These are phyloP conservation scores for Nematostella vectensis DNA, from an alignment of 92 coral and sea anemone species.

Conservation along the genomic window DNA sequence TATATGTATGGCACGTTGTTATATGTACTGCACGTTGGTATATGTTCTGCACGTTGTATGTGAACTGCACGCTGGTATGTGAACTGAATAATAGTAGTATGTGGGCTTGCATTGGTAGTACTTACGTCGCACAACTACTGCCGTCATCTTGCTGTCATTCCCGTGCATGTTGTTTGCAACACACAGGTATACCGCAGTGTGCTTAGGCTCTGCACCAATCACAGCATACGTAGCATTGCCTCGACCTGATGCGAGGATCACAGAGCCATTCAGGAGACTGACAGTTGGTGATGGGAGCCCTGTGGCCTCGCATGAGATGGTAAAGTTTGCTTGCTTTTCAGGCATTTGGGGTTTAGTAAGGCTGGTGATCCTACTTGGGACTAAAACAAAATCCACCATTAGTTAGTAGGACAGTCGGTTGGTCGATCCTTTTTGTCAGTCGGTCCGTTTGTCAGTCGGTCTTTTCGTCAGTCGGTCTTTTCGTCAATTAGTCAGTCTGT, in stretches of 20 bases:
- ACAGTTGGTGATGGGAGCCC: slow-evolving; percentile 46
- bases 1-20: too few species aligned
- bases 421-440: too few species aligned
- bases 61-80: too few species aligned
- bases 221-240: slow-evolving; percentile 36
- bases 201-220: slow-evolving; percentile 16
- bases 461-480: too few species aligned
- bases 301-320: slow-evolving; percentile 31
- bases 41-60: too few species aligned
- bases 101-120: too few species aligned
- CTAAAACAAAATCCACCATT: too few species aligned
- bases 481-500: too few species aligned
- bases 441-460: too few species aligned
- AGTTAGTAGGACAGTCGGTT: too few species aligned
- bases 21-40: too few species aligned
- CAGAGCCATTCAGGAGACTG: slow-evolving; percentile 23
- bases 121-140: slow-evolving; percentile 53
- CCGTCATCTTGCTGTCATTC: slow-evolving; percentile 27
- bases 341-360: background rate
- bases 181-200: slow-evolving; percentile 64
- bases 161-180: slow-evolving; percentile 60
- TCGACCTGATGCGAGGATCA: slow-evolving; percentile 21
- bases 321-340: slow-evolving; percentile 5
- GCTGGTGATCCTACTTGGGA: slow-evolving; percentile 37
- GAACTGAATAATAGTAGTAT: too few species aligned